phyloP scores from a whole-genome alignment of 2,113 vertebrate genomes.

The Muscicapa adusta region DNA sequence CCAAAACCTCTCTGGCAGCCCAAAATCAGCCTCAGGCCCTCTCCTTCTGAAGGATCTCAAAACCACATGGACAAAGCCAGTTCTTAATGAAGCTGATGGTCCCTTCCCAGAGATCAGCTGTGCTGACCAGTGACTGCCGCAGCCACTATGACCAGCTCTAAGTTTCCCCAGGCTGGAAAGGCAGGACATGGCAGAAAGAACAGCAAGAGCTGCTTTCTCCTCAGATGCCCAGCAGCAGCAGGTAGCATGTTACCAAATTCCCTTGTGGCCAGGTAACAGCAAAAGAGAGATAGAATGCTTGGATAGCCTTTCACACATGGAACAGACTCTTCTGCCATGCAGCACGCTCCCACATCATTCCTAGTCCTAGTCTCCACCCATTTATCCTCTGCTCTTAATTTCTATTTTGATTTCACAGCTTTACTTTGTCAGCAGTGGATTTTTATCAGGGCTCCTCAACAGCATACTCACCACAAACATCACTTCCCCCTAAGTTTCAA shows the following conservation, averaged over 20 bases:
- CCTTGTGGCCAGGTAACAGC: not conserved
- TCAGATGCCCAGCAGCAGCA: not conserved
- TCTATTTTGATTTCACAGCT: not conserved
- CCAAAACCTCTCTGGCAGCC: not conserved
- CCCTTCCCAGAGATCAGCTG: not conserved
- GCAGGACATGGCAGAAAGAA: not conserved
- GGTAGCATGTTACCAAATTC: accelerated
- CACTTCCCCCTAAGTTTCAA: not conserved
- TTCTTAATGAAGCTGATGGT: not conserved
- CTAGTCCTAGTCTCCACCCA: not conserved
- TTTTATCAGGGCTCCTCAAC: not conserved
- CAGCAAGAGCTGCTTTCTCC: not conserved
- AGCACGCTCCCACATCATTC: accelerated
- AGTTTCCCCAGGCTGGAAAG: not conserved
- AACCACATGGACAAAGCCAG: not conserved
- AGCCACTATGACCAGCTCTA: not conserved
- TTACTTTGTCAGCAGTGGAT: not conserved
- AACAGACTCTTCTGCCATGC: not conserved
- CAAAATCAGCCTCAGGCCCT: not conserved
- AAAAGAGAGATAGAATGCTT: not conserved
- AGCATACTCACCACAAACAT: not conserved
- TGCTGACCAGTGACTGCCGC: not conserved
- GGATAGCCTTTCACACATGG: not conserved
- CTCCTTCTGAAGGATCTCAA: not conserved
- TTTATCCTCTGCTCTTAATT: not conserved